Conservation (phyloP, 1,140 invertebrate genomes). For the Galleria mellonella region DNA sequence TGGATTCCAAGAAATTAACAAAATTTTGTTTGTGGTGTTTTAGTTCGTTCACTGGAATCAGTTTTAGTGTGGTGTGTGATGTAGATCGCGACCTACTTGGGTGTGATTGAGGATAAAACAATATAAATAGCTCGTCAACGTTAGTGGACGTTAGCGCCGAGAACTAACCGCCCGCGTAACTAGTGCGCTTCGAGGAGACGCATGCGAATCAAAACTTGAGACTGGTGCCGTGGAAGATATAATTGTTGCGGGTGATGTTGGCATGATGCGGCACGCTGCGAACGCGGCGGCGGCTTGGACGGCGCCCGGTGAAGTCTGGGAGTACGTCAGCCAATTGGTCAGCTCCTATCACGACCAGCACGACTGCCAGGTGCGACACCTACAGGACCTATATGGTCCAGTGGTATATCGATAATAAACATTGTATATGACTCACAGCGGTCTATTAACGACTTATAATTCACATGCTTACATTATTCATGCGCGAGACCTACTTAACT, state of each 20-base stretch:
- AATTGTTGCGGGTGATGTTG: slow-evolving; percentile 30
- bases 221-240: slow-evolving; percentile 6
- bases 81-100: slow-evolving; percentile 68
- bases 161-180: slow-evolving; percentile 21
- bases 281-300: slow-evolving; percentile 52
- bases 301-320: slow-evolving; percentile 65
- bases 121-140: slow-evolving; percentile 70
- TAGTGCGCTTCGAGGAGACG: slow-evolving; percentile 22
- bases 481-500: slow-evolving; percentile 30
- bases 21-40: slow-evolving; percentile 2
- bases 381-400: background rate
- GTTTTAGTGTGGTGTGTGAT: slow-evolving; percentile 50
- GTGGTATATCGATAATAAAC: slow-evolving; percentile 9
- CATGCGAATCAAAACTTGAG: slow-evolving; percentile 19
- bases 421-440: slow-evolving; percentile 27
- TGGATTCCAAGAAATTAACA: background rate
- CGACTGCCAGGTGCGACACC: slow-evolving; percentile 49
- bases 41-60: slow-evolving; percentile 30
- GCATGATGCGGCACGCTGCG: slow-evolving; percentile 64
- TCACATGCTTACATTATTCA: slow-evolving; percentile 31
- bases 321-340: slow-evolving; percentile 66
- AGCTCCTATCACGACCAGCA: slow-evolving; percentile 68
- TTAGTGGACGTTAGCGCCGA: slow-evolving; percentile 35
- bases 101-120: slow-evolving; percentile 71
- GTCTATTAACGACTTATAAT: slow-evolving; percentile 30